phyloP scores from a whole-genome alignment of 2,888 invertebrate species.

The Thereva nobilitata region DNA sequence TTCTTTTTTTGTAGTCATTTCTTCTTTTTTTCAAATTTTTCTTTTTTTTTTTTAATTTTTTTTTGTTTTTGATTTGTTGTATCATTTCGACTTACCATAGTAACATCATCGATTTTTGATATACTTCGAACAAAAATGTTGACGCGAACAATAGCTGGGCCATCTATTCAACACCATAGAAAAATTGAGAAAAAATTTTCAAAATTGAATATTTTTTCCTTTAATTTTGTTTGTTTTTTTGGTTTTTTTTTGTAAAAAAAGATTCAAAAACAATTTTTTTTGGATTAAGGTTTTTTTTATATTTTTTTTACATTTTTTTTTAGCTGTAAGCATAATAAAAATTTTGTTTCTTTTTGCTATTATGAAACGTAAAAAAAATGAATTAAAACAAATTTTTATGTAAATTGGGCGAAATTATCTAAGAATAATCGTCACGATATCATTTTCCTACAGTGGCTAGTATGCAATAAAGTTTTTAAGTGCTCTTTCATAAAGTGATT shows the following conservation, averaged over 20 bases:
- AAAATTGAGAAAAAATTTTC: conserved; percentile 49
- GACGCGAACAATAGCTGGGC: conserved; percentile 94
- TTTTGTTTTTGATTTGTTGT: conserved; percentile 28
- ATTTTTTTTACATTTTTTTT: conserved; percentile 31
- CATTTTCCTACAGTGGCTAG: no score
- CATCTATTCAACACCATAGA: conserved; percentile 67
- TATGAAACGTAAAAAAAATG: no score
- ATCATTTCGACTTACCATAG: conserved; percentile 83
- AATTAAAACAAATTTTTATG: no score
- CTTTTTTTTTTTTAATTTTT: conserved; percentile 26
- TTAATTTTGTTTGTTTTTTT: conserved; percentile 14
- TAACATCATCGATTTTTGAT: conserved; percentile 98
- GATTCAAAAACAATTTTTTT: conserved; percentile 3
- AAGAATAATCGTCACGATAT: no score
- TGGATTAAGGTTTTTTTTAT: conserved; percentile 17
- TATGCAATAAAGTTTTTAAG: no score
- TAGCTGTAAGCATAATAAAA: no score
- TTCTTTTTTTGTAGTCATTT: conserved; percentile 26
- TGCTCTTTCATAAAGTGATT: no score
- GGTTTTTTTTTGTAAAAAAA: conserved; percentile 19
- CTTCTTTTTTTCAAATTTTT: conserved; percentile 38
- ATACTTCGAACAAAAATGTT: conserved; percentile 99
- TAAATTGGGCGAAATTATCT: no score
- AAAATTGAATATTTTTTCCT: conserved; percentile 19
- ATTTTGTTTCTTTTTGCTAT: no score